A percentile compares a stretch with the other conserved stretches of the same genome.
Conservation (phyloP, 2,888 invertebrate genomes). For the Epinotia bilunana region DNA sequence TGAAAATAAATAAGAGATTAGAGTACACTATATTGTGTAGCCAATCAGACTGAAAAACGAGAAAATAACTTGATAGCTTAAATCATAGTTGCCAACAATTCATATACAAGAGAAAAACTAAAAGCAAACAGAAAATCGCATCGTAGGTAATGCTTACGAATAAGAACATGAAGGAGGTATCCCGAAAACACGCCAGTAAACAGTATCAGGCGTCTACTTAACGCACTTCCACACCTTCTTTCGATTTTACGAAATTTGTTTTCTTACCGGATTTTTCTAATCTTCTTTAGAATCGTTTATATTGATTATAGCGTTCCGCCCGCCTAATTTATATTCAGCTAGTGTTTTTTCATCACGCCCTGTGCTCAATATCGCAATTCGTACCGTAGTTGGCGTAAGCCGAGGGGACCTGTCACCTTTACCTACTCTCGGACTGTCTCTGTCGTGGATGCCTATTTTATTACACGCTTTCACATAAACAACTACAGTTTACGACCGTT, state of each 20-base stretch:
- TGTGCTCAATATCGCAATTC: conserved; percentile 84
- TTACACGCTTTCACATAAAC: conserved; percentile 73
- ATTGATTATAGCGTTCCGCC: conserved; percentile 83
- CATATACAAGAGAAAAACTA: background rate
- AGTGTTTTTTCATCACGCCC: conserved; percentile 85
- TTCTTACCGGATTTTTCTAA: conserved; percentile 83
- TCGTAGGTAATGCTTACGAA: background rate
- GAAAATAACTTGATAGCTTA: no score
- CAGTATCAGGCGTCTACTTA: conserved; percentile 7
- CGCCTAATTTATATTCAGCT: conserved; percentile 85
- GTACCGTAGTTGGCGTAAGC: conserved; percentile 83
- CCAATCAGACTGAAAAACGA: no score
- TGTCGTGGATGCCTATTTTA: conserved; percentile 72
- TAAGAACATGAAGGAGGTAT: background rate
- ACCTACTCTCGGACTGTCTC: conserved; percentile 67
- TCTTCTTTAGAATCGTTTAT: conserved; percentile 85
- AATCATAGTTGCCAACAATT: no score
- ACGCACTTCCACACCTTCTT: conserved; percentile 62
- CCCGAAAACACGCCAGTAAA: conserved; percentile 3
- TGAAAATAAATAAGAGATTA: no score
- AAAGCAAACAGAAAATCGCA: background rate
- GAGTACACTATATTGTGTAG: no score
- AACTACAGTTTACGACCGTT: conserved; percentile 47
- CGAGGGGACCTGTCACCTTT: conserved; percentile 80
- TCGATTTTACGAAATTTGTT: conserved; percentile 80